Evolutionary conservation across 2,888 invertebrate genomes (phyloP), one percentile per base, ranked within the genome.

Genomic region (Girardia tigrina): DNA sequence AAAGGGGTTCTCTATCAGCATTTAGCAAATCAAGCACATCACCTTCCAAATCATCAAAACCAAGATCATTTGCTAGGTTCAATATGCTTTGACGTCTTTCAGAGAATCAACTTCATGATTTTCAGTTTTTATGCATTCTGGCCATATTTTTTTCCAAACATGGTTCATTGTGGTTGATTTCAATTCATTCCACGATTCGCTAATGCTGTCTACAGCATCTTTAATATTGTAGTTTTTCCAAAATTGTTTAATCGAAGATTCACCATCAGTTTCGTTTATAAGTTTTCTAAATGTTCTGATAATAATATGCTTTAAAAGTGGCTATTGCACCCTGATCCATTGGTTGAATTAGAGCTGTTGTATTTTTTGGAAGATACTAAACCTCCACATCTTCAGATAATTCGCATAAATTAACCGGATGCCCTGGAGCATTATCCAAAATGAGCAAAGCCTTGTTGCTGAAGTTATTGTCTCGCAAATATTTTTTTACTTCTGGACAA

Each of bases 281-380:
- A 36, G 16, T 36, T 36, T 8, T 36, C 36, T 8, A 16, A 36
- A 36, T 12, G 8, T 36, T 36, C 36, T 8, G 36, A 12, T 12
- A 16, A 16, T 36, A 36, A 36, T 36, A 36, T 36, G 36, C 36
- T 16, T 36, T 36, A 36, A 36, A 36, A 36, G 36, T 36, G 36
- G 36, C 14, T 26, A 71, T 71, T 23, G 6, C 71, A n/a, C 71
- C 71, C 27, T 71, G 71, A 36, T 36, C 36, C 36, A 36, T 36
- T 12, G 36, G 36, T 36, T 36, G 8, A 8, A 8, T 12, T 36
- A 36, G 36, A 16, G 36, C 16, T 36, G 36, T 36, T 36, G 36
- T 16, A 36, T 36, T 36, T 36, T 36, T 36, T 36, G 36, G 36
- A 36, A 36, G 36, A 16, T 36, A 12, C 36, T 36, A 36, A 6